These are phyloP conservation scores for Otocyon megalotis DNA, from an alignment of 2,113 vertebrate species.

Conservation along the genomic window DNA sequence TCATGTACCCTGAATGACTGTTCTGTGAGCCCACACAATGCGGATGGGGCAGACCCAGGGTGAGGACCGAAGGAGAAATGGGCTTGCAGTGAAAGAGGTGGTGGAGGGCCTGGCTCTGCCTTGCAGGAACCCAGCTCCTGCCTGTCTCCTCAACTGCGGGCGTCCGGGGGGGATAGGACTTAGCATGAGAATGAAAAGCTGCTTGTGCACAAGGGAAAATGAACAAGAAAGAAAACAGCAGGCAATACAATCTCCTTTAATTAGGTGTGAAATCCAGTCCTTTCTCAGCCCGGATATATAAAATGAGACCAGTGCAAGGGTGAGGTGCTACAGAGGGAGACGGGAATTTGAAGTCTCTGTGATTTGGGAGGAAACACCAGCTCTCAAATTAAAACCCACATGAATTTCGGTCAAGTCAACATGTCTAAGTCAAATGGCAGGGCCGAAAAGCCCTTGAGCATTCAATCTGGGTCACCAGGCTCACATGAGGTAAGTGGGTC, in stretches of 20 bases:
- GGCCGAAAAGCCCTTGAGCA: slow-evolving; percentile 33
- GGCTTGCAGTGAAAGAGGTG: slow-evolving; percentile 82
- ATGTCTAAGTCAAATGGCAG: slow-evolving; percentile 54
- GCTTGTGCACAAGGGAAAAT: slow-evolving; percentile 74
- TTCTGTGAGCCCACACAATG: slow-evolving; percentile 61
- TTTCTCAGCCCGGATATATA: slow-evolving; percentile 70
- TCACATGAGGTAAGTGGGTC: slow-evolving; percentile 5
- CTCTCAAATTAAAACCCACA: slow-evolving; percentile 61
- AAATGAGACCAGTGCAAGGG: slow-evolving; percentile 57
- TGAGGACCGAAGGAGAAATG: slow-evolving; percentile 64
- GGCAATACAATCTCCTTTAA: slow-evolving; percentile 81
- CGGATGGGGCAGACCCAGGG: slow-evolving; percentile 64
- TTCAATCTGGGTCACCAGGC: slow-evolving; percentile 47
- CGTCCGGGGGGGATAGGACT: slow-evolving; percentile 81
- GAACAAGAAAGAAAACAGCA: slow-evolving; percentile 85
- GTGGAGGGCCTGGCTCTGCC: slow-evolving; percentile 79
- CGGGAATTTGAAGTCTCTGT: slow-evolving; percentile 41
- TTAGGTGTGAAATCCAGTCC: slow-evolving; percentile 81
- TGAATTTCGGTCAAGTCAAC: slow-evolving; percentile 58
- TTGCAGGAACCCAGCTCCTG: slow-evolving; percentile 77
- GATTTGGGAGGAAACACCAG: slow-evolving; percentile 51
- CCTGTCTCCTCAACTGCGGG: slow-evolving; percentile 82
- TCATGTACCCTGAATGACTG: not conserved
- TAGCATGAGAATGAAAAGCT: slow-evolving; percentile 87
- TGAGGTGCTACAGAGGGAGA: slow-evolving; percentile 35